Evolutionary conservation across 2,888 invertebrate genomes (phyloP), one percentile per base, ranked within the genome.

Genomic region (Nymphalis urticae): DNA sequence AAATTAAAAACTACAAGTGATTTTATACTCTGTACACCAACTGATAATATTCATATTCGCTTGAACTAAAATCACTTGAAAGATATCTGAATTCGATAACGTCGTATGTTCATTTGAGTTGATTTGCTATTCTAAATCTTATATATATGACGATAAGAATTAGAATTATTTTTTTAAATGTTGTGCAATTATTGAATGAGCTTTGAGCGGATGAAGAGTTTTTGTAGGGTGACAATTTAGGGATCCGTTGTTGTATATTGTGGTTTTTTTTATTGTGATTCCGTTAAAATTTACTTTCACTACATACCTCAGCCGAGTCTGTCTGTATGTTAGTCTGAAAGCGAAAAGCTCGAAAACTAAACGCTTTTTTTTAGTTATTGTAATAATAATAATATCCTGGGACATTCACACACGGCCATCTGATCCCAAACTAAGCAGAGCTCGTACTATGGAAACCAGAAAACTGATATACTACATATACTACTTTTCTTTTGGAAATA

Each of bases 111-210:
- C 54, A 32, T 24, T 32, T 8, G 8, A 7, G 27, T 27, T 56
- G 32, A 6, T 32, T 16, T 16, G 16, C 73, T 62, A 54, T 50
- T 53, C 21, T 10, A 48, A 64, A 16, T 13, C n/a, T 13, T 58
- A 42, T 58, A 13, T 19, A 0, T 2, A 13, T 8, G 13, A 27
- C 5, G 4, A 19, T 58, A 58, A 58, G 58, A 19, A 5, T 36
- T 8, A 42, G 13, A 6, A 10, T n/a, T 42, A 21, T 56, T 69
- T 53, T 64, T 66, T 58, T 47, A 64, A 69, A 70, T 71, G 71
- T 84, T 83, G 81, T 79, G 82, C 83, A 87, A 85, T 85, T 84
- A 83, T 83, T 85, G 82, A 85, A 85, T 85, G 80, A 83, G 71
- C 72, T 74, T 72, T 69, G 70, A 73, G 73, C 74, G 74, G 75